These are phyloP conservation scores for Carassius auratus DNA, from an alignment of 2,113 vertebrate species.

Conservation along the genomic window DNA sequence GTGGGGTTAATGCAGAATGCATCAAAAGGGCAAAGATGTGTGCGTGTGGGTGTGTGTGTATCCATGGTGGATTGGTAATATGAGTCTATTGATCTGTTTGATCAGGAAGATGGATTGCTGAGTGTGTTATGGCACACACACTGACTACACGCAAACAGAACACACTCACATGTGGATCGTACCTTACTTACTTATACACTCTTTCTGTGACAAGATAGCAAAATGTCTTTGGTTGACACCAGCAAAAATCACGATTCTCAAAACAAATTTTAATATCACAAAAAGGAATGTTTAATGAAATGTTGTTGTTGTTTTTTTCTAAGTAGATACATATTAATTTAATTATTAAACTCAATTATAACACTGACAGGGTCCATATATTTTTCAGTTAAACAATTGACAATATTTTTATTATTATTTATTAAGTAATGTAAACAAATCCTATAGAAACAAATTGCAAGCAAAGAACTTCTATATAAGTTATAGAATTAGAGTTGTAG, in stretches of 20 bases:
- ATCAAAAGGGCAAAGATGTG: background rate
- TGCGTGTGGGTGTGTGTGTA: background rate
- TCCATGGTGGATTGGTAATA: conserved; percentile 39
- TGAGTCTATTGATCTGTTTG: conserved; percentile 54
- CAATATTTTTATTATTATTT: background rate
- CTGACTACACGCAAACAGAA: background rate
- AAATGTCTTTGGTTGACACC: background rate
- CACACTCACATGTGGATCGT: background rate
- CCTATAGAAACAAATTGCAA: background rate
- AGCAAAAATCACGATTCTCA: too few species aligned
- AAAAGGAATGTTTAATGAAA: too few species aligned
- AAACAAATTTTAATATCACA: too few species aligned
- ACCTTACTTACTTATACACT: too few species aligned
- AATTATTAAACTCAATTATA: background rate
- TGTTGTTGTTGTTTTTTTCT: too few species aligned
- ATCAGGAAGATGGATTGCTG: conserved; percentile 43
- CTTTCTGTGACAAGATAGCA: too few species aligned
- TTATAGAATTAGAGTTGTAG: too few species aligned
- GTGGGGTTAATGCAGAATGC: conserved; percentile 8
- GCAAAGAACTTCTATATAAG: background rate
- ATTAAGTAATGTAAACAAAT: background rate
- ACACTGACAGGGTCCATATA: too few species aligned
- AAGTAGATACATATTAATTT: background rate
- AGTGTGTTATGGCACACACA: conserved; percentile 14
- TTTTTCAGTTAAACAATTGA: too few species aligned